Evolutionary conservation across 1,140 invertebrate genomes (phyloP).

Genomic region (Choristoneura fumiferana): DNA sequence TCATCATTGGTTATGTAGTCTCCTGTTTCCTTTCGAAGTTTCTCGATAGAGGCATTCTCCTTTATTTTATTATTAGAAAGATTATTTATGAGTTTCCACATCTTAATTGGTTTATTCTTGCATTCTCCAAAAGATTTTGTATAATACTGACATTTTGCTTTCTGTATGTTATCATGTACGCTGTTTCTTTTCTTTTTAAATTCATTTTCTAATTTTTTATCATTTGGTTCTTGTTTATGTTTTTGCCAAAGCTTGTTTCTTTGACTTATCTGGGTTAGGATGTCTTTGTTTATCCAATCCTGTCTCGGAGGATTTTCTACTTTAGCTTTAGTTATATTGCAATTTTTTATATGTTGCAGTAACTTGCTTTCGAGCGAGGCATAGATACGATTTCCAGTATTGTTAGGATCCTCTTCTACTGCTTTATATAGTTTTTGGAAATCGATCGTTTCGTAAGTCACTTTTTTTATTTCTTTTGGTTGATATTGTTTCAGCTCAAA

Average conservation of each 20-base stretch:
- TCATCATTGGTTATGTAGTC: neutral
- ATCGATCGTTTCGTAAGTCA: neutral
- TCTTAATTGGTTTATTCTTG: conserved; percentile 19
- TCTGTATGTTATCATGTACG: conserved; percentile 7
- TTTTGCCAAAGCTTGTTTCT: neutral
- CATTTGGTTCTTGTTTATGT: too few species aligned
- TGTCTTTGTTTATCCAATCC: neutral
- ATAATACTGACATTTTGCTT: conserved; percentile 13
- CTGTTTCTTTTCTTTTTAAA: neutral
- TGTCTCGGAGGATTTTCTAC: neutral
- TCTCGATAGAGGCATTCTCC: neutral
- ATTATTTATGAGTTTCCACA: conserved; percentile 21
- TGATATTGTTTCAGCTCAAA: neutral
- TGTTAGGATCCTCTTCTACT: neutral
- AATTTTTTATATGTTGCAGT: neutral
- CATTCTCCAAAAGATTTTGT: neutral
- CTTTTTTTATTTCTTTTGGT: neutral
- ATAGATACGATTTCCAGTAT: neutral
- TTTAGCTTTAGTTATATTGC: neutral
- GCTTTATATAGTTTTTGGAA: neutral
- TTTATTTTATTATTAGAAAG: conserved; percentile 20
- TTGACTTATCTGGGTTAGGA: neutral
- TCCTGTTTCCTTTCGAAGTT: neutral
- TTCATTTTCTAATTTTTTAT: too few species aligned
- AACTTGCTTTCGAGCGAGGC: neutral